These are phyloP conservation scores for Crotophaga sulcirostris DNA, from an alignment of 2,113 vertebrate species.

Conservation along the genomic window DNA sequence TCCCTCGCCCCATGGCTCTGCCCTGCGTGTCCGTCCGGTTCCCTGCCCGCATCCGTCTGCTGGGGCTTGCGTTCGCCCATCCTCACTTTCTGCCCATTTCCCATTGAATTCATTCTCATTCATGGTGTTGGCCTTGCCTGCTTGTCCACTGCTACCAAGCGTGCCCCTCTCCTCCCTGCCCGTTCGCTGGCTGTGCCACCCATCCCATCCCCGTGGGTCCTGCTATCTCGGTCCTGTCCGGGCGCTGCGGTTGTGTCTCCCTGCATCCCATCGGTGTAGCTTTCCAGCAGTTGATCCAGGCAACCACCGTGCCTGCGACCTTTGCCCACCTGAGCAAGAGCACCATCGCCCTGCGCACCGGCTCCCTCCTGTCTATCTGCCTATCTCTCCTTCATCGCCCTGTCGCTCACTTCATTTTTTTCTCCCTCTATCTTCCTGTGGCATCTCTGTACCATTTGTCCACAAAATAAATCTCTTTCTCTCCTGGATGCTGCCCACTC, in stretches of 20 bases:
- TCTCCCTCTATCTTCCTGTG: constrained; percentile 10
- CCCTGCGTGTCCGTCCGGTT: not conserved
- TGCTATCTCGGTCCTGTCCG: constrained; percentile 1
- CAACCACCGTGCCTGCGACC: constrained; percentile 13
- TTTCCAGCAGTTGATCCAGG: constrained; percentile 21
- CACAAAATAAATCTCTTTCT: constrained; percentile 66
- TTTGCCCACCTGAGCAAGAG: constrained; percentile 52
- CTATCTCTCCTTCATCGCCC: constrained; percentile 16
- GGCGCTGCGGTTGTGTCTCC: not conserved
- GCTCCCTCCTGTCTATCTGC: constrained; percentile 9
- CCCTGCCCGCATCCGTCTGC: not conserved
- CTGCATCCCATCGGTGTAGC: not conserved
- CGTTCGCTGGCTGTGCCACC: not conserved
- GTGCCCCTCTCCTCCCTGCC: not conserved
- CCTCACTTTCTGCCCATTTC: not conserved
- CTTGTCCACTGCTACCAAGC: not conserved
- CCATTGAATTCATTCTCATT: not conserved
- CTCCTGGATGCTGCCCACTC: constrained; percentile 65
- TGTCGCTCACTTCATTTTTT: not conserved
- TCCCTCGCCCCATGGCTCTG: not conserved
- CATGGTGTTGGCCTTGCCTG: not conserved
- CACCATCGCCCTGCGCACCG: not conserved
- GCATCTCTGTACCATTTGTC: constrained; percentile 56
- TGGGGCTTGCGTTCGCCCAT: not conserved
- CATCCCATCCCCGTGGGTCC: not conserved